Evolutionary conservation across 2,888 invertebrate species (phyloP).

Genomic region (Plagodis pulveraria): DNA sequence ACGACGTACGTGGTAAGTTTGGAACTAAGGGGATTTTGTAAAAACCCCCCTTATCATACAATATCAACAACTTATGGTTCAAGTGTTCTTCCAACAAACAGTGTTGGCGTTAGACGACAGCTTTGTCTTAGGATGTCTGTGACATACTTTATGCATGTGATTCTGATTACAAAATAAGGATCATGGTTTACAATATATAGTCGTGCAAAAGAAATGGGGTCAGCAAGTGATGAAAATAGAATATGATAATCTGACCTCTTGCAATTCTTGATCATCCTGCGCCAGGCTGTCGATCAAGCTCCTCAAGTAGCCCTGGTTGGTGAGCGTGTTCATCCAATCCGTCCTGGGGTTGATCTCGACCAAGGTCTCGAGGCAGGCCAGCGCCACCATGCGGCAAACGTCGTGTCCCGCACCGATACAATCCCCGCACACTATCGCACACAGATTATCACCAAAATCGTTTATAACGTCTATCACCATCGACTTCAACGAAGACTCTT

Average conservation of each 20-base stretch:
- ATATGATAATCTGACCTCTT: conserved; percentile 60
- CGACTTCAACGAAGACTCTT: conserved; percentile 68
- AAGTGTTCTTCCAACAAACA: no score
- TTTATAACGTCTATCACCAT: conserved; percentile 83
- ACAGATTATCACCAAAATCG: conserved; percentile 91
- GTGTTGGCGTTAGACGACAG: no score
- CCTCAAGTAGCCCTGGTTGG: conserved; percentile 89
- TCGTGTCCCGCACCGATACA: conserved; percentile 93
- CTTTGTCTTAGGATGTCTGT: no score
- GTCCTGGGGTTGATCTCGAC: conserved; percentile 90
- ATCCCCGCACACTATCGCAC: conserved; percentile 93
- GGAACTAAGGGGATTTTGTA: no score
- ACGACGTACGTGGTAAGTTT: no score
- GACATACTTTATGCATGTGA: no score
- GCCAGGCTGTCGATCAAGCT: conserved; percentile 92
- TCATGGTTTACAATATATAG: no score
- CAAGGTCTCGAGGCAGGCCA: conserved; percentile 92
- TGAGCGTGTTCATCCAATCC: conserved; percentile 75
- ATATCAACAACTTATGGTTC: no score
- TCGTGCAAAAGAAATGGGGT: no score
- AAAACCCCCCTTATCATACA: no score
- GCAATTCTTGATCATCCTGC: conserved; percentile 89
- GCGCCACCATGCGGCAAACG: conserved; percentile 94
- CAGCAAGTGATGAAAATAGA: no score
- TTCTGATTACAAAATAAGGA: no score